Percentiles rank a stretch among this genome's conserved stretches.
Conservation (phyloP, 1,140 invertebrate species). For the Leptestheria dahalacensis region DNA sequence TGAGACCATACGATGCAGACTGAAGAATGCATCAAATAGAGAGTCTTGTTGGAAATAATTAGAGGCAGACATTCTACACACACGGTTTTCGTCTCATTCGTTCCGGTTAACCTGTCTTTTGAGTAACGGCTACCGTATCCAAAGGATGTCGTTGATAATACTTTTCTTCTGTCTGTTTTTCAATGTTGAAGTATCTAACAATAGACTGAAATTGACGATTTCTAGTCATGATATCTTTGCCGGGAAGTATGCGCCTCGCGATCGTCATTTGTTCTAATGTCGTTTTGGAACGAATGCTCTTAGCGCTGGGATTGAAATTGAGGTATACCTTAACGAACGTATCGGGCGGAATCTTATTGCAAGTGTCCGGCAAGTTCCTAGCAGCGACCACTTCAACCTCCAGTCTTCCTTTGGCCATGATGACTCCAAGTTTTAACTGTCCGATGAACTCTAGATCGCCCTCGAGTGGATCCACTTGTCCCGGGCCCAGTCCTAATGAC, state of each 20-base stretch:
- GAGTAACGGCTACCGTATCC: no score
- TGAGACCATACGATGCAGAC: no score
- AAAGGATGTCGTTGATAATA: neutral
- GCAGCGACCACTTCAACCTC: constrained; percentile 69
- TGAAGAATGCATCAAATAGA: no score
- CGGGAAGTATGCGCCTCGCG: neutral
- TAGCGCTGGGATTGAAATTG: no score
- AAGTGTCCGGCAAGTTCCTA: constrained; percentile 32
- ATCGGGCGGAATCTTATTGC: constrained; percentile 40
- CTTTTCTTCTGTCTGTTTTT: neutral
- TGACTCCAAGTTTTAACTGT: constrained; percentile 69
- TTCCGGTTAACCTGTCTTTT: no score
- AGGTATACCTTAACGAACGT: constrained; percentile 73
- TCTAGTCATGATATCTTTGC: neutral
- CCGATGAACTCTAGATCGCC: constrained; percentile 36
- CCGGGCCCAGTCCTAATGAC: neutral
- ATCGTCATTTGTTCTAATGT: no score
- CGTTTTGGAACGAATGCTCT: no score
- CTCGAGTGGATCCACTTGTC: neutral
- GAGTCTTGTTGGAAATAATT: no score
- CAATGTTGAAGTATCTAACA: neutral
- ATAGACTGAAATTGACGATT: neutral
- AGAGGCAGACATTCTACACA: no score
- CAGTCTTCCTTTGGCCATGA: constrained; percentile 76
- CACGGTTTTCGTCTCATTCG: no score